Conservation (phyloP, 2,797 vertebrate genomes). For the Trematomus bernacchii region DNA sequence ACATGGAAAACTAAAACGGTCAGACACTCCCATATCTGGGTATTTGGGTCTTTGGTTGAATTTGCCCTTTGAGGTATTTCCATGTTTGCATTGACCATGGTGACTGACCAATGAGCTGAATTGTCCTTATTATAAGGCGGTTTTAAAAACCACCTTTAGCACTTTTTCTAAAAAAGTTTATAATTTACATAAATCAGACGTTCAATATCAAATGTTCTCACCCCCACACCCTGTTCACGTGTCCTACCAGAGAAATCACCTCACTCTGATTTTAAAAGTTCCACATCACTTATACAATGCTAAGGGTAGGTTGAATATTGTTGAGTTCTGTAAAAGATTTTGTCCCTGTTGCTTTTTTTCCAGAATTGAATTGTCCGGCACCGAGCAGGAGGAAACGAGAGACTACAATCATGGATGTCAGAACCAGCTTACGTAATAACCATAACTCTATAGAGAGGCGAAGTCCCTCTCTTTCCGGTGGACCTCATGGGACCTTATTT, state of each 20-base stretch:
- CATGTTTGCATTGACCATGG: background rate
- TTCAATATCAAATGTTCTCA: background rate
- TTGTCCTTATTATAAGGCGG: background rate
- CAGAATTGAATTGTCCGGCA: conserved; percentile 72
- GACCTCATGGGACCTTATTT: too few species aligned
- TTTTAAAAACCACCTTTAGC: background rate
- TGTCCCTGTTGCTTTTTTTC: conserved; percentile 31
- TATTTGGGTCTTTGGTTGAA: background rate
- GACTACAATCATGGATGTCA: conserved; percentile 74
- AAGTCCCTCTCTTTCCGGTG: too few species aligned
- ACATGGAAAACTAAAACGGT: background rate
- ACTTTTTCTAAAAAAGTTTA: background rate
- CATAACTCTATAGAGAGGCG: background rate
- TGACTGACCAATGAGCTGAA: background rate
- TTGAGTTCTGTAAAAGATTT: background rate
- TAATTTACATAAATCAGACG: background rate
- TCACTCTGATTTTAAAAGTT: background rate
- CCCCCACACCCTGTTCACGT: background rate
- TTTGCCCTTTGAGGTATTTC: background rate
- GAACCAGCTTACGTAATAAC: conserved; percentile 81
- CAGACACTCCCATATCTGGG: background rate
- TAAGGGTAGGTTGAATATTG: background rate
- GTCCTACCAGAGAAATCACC: background rate
- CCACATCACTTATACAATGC: background rate
- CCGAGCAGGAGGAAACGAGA: conserved; percentile 71